Percentiles rank a stretch among this genome's conserved stretches.
Conservation (phyloP, 2,113 vertebrate species). For the Leuciscus idus region DNA sequence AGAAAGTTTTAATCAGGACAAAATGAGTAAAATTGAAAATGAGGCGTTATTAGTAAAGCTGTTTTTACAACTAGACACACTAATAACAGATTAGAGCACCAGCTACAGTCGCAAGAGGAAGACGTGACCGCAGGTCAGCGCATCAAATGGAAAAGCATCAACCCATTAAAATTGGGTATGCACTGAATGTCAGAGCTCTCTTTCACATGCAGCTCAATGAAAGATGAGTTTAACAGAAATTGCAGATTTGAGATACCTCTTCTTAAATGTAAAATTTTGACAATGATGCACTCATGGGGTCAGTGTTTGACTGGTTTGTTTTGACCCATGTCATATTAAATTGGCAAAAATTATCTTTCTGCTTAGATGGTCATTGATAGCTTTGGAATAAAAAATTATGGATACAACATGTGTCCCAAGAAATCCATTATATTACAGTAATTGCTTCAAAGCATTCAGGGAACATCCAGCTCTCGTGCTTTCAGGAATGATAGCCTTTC, state of each 20-base stretch:
- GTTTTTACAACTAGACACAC: conserved; percentile 57
- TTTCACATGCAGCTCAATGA: not conserved
- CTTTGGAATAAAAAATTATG: not conserved
- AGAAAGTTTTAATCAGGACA: conserved; percentile 62
- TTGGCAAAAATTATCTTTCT: not conserved
- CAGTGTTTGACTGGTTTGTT: not conserved
- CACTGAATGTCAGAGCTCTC: not conserved
- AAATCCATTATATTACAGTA: not conserved
- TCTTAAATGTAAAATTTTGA: not conserved
- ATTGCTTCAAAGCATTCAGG: not conserved
- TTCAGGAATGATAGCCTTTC: not conserved
- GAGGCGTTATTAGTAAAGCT: conserved; percentile 63
- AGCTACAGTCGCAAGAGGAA: not conserved
- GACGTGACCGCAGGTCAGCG: not conserved
- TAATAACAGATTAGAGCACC: conserved; percentile 56
- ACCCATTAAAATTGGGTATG: conserved; percentile 5
- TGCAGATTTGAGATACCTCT: not conserved
- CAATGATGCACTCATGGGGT: not conserved
- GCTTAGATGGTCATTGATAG: not conserved
- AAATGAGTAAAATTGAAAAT: conserved; percentile 63
- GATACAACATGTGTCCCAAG: not conserved
- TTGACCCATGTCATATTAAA: not conserved
- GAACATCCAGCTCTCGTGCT: not conserved
- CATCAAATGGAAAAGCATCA: conserved; percentile 13
- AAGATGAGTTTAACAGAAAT: not conserved